A percentile compares a stretch with the other conserved stretches of the same genome.
These are phyloP conservation scores for Eumerus sabulonum DNA, from an alignment of 2,888 invertebrate species.

Conservation along the genomic window DNA sequence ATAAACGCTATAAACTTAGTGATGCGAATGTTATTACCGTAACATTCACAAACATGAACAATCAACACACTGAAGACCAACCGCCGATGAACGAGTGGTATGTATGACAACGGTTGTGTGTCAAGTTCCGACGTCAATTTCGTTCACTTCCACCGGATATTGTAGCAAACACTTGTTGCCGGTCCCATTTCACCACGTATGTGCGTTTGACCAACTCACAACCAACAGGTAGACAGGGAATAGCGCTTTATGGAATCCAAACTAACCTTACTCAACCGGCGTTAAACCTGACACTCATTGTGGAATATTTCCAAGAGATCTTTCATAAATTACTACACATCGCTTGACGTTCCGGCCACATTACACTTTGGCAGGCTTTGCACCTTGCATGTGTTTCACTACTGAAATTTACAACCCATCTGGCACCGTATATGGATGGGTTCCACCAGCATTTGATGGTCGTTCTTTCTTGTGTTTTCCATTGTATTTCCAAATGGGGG, in stretches of 20 bases:
- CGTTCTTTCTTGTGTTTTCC: conserved; percentile 2
- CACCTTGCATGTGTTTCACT: conserved; percentile 13
- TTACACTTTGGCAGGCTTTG: conserved; percentile 34
- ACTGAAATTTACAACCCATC: conserved; percentile 45
- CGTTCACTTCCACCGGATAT: conserved; percentile 19
- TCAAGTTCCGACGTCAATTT: not conserved
- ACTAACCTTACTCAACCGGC: conserved; percentile 29
- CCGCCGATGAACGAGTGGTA: not conserved
- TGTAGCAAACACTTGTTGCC: conserved; percentile 38
- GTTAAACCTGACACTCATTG: conserved; percentile 45
- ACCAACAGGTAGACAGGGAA: conserved; percentile 11
- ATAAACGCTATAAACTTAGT: conserved; percentile 48
- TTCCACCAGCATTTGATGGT: not conserved
- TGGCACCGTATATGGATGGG: not conserved
- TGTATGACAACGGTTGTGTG: not conserved
- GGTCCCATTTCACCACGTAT: conserved; percentile 2
- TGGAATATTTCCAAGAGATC: conserved; percentile 49
- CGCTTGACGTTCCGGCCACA: conserved; percentile 24
- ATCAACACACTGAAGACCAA: no score
- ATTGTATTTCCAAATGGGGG: not conserved
- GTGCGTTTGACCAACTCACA: conserved; percentile 15
- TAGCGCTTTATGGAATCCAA: conserved; percentile 7
- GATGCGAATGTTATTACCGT: conserved; percentile 25
- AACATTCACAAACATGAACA: conserved; percentile 4
- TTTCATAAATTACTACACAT: conserved; percentile 62